Evolutionary conservation across 2,888 invertebrate genomes (phyloP).

Genomic region (Zootermopsis nevadensis): DNA sequence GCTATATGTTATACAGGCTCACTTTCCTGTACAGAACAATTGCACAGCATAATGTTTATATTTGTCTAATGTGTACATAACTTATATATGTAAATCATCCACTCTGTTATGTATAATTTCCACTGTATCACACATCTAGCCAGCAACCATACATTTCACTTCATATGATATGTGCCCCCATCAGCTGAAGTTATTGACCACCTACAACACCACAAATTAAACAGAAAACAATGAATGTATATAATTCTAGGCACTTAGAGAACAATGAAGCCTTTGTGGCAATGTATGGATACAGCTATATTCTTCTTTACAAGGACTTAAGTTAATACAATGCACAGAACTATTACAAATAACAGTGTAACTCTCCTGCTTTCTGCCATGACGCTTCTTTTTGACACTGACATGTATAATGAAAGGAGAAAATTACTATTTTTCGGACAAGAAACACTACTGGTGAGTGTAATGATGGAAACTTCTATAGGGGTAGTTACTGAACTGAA

Average conservation of each 20-base stretch:
- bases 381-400: not conserved
- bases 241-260: constrained; percentile 52
- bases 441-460: not conserved
- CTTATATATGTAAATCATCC: not conserved
- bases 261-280: constrained; percentile 50
- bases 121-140: constrained; percentile 1
- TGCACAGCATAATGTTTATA: constrained; percentile 5
- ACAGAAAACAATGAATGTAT: constrained; percentile 51
- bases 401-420: not conserved
- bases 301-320: constrained; percentile 1
- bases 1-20: constrained; percentile 30
- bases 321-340: not conserved
- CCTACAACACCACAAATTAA: constrained; percentile 44
- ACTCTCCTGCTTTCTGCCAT: constrained; percentile 4
- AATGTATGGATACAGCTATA: constrained; percentile 49
- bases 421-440: not conserved
- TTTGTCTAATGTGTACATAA: constrained; percentile 19
- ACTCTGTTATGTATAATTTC: constrained; percentile 1
- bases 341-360: not conserved
- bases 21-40: not conserved
- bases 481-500: not conserved
- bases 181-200: constrained; percentile 9
- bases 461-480: not conserved
- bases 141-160: constrained; percentile 8
- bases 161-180: constrained; percentile 16